Evolutionary conservation across 2,888 invertebrate genomes (phyloP), one percentile per base, ranked within the genome.

Genomic region (Ectropis crepuscularia): DNA sequence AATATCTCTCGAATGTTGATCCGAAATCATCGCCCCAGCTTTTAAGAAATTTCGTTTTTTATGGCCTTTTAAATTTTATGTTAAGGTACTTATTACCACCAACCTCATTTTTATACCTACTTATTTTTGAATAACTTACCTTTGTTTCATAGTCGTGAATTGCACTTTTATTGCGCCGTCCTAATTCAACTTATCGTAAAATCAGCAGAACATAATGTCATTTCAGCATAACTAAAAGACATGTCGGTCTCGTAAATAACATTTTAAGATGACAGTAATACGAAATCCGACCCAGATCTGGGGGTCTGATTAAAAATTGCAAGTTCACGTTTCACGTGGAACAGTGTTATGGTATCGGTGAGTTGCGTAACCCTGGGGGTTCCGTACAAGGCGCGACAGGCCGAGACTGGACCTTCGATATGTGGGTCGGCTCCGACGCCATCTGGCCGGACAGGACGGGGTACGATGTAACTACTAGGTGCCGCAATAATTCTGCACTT

Each of bases 351-450:
- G 48, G 48, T 72, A 70, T 63, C 67, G 41, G 69, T 67, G 76
- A 75, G 61, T 91, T 89, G 86, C 86, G 86, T 86, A 91, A 91
- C 88, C 87, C 85, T 85, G 89, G 70, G 70, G 73, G 68, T 71
- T 75, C 89, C 90, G 75, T 90, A 88, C 75, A 89, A 80, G 90
- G 90, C 74, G 74, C 75, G 78, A 75, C 81, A 74, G 80, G 85
- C 81, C 81, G 81, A 75, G 75, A 75, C 70, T 78, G 86, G 88
- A 87, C 91, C 91, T 92, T 92, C 88, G 81, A 73, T 78, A 90
- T 85, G 88, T 92, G 87, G 90, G 91, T 89, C 91, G 86, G 70
- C 78, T 71, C 81, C 85, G 85, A 85, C 86, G 85, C 90, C 91
- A 91, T 91, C 89, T 91, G 90, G 90, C 85, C 80, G 80, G 80